Evolutionary conservation across 2,888 invertebrate genomes (phyloP).

Genomic region (Acanthoscelides obtectus): DNA sequence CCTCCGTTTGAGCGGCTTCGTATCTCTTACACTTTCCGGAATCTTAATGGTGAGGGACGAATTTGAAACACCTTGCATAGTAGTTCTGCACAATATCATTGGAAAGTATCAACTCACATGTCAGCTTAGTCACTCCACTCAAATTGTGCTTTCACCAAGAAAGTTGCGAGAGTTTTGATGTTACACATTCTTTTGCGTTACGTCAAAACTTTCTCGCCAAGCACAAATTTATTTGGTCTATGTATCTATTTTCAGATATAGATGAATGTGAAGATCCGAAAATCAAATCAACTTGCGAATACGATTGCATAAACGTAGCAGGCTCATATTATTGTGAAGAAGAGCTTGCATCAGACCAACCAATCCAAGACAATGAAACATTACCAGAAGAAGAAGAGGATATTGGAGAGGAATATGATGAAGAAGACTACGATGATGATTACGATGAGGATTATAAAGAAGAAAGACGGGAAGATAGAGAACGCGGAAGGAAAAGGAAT

Average conservation of each 20-base stretch:
- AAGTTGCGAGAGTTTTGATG: not conserved
- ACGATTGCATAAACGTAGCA: constrained; percentile 58
- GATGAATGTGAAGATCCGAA: constrained; percentile 58
- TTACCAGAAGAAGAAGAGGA: constrained; percentile 15
- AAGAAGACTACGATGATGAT: constrained; percentile 23
- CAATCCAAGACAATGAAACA: constrained; percentile 16
- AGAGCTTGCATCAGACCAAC: constrained; percentile 22
- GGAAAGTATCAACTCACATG: too few relatives aligned
- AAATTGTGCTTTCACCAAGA: too few relatives aligned
- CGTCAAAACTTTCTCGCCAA: too few relatives aligned
- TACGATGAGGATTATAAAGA: constrained; percentile 23
- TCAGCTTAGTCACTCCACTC: too few relatives aligned
- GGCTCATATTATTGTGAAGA: constrained; percentile 55
- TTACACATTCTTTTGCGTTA: too few relatives aligned
- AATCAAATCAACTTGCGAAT: constrained; percentile 43
- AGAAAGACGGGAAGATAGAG: constrained; percentile 11
- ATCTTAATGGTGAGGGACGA: too few relatives aligned
- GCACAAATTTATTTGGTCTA: too few relatives aligned
- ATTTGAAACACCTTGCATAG: too few relatives aligned
- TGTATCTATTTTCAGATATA: constrained; percentile 49
- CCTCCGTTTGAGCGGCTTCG: too few relatives aligned
- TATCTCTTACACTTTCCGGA: too few relatives aligned
- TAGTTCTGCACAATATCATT: too few relatives aligned
- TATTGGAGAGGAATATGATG: constrained; percentile 20
- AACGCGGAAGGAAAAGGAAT: constrained; percentile 2